These are phyloP conservation scores for Acleris literana DNA, from an alignment of 2,888 invertebrate species.

Conservation along the genomic window DNA sequence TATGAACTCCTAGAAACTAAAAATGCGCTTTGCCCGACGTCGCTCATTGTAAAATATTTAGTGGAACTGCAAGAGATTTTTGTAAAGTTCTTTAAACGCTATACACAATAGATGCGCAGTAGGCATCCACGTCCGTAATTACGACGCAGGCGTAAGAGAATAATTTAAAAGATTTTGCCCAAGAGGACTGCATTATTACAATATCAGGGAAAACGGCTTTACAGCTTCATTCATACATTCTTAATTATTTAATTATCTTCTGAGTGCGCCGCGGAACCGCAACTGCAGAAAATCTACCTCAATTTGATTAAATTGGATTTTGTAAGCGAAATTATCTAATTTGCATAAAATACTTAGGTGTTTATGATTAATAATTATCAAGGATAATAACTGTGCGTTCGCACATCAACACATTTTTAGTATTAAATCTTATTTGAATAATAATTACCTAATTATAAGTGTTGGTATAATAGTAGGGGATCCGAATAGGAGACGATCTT, in stretches of 20 bases:
- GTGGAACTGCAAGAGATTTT: conserved; percentile 45
- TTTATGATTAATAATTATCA: no score
- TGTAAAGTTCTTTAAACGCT: conserved; percentile 48
- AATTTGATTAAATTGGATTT: conserved; percentile 75
- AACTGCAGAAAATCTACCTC: conserved; percentile 67
- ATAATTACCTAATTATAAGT: no score
- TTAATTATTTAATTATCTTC: conserved; percentile 83
- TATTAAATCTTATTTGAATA: no score
- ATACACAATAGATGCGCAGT: conserved; percentile 60
- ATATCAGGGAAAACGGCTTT: conserved; percentile 77
- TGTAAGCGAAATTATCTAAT: conserved; percentile 47
- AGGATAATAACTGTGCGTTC: no score
- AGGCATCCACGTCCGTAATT: conserved; percentile 68
- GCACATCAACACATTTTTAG: no score
- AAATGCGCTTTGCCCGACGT: not conserved
- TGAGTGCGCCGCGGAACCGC: conserved; percentile 66
- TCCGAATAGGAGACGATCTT: no score
- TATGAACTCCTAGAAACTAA: not conserved
- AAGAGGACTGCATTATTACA: conserved; percentile 81
- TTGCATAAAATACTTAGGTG: not conserved
- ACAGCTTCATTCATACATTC: conserved; percentile 80
- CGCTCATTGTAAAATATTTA: conserved; percentile 13
- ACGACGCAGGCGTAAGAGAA: conserved; percentile 71
- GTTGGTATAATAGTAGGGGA: no score
- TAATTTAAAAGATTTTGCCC: conserved; percentile 79